Evolutionary conservation across 2,888 invertebrate genomes (phyloP), one percentile per base, ranked within the genome.

Genomic region (Chrysolina oricalcia): DNA sequence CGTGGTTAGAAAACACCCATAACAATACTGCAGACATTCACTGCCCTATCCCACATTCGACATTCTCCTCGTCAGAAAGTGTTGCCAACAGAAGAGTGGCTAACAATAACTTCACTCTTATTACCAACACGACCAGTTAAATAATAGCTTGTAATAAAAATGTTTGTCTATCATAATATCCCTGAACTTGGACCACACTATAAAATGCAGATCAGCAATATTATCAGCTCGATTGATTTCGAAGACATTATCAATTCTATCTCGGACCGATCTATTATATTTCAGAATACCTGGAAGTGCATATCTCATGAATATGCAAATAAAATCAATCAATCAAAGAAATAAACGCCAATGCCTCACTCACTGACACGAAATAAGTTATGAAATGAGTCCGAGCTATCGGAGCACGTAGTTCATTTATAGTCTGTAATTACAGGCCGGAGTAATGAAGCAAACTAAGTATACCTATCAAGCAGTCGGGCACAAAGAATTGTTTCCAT

Each of bases 401-500:
- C 53, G 53, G 21, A 53, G 11, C 53, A 21, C 48, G 48, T 48
- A 48, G 8, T 48, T 17, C 48, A 10, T 48, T 17, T 21, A 13
- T 13, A 21, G 53, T 53, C 5, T 13, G 21, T 70, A 70, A 70
- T 43, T 59, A 64, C 70, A 15, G 35, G 70, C 70, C 50, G 64
- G 48, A 70, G 64, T 70, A 53, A 53, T 21, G 53, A 53, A 21
- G 19, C 19, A 11, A 21, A 53, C 11, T 21, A 21, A 53, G 53
- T 53, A 21, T 21, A 53, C 21, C 53, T 53, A 70, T 70, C 64
- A 70, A 23, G 50, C 64, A 64, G 53, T 53, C 53, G 53, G 21
- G 21, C 48, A 64, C 59, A 70, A 64, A 63, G 62, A 70, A 70
- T 70, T 64, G 70, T 50, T 64, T 70, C 70, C 62, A 63, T 63